Evolutionary conservation across 2,113 vertebrate species (phyloP).

Genomic region (Spilogale gracilis): DNA sequence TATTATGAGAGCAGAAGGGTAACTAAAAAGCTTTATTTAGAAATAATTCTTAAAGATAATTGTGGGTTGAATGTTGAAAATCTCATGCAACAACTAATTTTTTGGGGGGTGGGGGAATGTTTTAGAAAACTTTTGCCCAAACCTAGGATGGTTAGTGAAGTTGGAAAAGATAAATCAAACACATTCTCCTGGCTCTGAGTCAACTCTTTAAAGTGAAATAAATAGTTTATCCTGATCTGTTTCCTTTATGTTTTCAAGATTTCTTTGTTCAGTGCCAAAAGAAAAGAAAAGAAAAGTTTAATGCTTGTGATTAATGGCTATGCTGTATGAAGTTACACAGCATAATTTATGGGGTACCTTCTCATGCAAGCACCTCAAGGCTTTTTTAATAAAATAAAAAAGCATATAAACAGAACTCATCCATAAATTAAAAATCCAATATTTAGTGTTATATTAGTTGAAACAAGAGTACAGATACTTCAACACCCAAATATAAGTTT

Average conservation of each 20-base stretch:
- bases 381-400: conserved; percentile 68
- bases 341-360: conserved; percentile 8
- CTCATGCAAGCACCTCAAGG: neutral
- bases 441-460: conserved; percentile 22
- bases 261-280: neutral
- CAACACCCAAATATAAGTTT: neutral
- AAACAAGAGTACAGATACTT: conserved; percentile 45
- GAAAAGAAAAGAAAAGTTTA: conserved; percentile 55
- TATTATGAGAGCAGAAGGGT: neutral
- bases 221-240: conserved; percentile 27
- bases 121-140: conserved; percentile 57
- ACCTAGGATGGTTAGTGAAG: conserved; percentile 25
- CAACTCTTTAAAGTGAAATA: conserved; percentile 49
- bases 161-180: neutral
- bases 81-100: neutral
- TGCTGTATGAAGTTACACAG: conserved; percentile 43
- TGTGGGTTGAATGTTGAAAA: neutral
- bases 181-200: neutral
- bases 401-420: conserved; percentile 26
- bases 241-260: conserved; percentile 58
- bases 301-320: conserved; percentile 23
- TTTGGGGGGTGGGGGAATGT: neutral
- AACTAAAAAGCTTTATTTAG: conserved; percentile 15
- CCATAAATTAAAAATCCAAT: conserved; percentile 61
- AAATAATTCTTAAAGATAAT: neutral